A percentile compares a stretch with the other conserved stretches of the same genome.
phyloP scores from a whole-genome alignment of 1,140 invertebrate genomes.

The Cotesia glomerata region DNA sequence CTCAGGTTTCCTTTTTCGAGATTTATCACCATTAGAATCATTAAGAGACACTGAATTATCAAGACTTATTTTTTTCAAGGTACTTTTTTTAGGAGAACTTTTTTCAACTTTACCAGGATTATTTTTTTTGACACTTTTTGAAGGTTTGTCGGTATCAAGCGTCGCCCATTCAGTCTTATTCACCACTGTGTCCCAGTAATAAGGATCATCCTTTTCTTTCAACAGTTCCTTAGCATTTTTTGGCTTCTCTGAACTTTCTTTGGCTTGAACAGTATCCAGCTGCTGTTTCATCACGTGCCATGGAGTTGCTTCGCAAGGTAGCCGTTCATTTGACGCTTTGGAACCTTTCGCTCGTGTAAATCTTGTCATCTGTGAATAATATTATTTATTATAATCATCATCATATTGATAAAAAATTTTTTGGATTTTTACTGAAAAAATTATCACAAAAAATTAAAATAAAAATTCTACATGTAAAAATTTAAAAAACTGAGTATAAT shows the following conservation, averaged over 20 bases:
- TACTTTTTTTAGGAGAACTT: slow-evolving; percentile 13
- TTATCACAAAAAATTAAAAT: no score
- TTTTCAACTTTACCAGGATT: no score
- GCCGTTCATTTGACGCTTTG: slow-evolving; percentile 73
- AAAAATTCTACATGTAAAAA: no score
- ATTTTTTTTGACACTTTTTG: no score
- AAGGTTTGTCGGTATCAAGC: slow-evolving; percentile 37
- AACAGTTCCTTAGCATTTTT: slow-evolving; percentile 52
- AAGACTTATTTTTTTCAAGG: neutral
- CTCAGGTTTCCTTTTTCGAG: slow-evolving; percentile 24
- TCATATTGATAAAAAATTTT: no score
- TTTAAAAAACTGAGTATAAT: no score
- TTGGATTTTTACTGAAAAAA: no score
- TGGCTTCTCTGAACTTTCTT: slow-evolving; percentile 52
- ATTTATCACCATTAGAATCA: neutral
- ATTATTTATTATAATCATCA: no score
- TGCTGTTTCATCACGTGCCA: slow-evolving; percentile 76
- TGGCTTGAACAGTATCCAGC: slow-evolving; percentile 50
- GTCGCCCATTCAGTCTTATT: slow-evolving; percentile 52
- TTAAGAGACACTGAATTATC: neutral
- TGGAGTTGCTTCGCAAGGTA: slow-evolving; percentile 73
- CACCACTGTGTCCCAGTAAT: slow-evolving; percentile 33
- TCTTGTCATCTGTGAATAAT: slow-evolving; percentile 68
- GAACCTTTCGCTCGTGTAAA: slow-evolving; percentile 77
- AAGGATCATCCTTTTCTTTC: slow-evolving; percentile 39